A percentile compares a stretch with the other conserved stretches of the same genome.
These are phyloP conservation scores for Nomada lathburiana DNA, from an alignment of 2,888 invertebrate species.

Conservation along the genomic window DNA sequence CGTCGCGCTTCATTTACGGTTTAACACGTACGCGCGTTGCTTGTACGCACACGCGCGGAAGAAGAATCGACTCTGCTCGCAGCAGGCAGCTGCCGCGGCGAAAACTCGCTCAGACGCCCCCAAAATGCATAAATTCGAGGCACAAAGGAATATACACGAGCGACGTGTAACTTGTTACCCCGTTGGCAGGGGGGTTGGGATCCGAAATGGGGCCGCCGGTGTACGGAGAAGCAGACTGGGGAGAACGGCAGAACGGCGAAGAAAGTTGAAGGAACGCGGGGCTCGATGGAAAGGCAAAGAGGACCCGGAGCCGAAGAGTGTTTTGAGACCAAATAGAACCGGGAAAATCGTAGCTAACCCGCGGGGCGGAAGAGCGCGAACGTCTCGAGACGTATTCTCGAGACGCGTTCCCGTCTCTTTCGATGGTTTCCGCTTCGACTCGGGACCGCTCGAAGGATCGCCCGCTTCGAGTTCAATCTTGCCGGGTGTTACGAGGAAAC, in stretches of 20 bases:
- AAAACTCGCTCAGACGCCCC: conserved; percentile 24
- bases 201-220: not conserved
- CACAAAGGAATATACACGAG: conserved; percentile 64
- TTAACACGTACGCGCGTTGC: not conserved
- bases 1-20: conserved; percentile 53
- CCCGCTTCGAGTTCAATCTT: conserved; percentile 45
- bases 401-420: conserved; percentile 27
- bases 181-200: not conserved
- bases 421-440: conserved; percentile 24
- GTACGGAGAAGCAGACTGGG: not conserved
- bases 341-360: conserved; percentile 58
- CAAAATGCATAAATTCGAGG: conserved; percentile 64
- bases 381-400: conserved; percentile 51
- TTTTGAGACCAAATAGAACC: conserved; percentile 70
- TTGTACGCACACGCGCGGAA: conserved; percentile 5
- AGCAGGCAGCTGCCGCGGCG: conserved; percentile 26
- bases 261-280: not conserved
- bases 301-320: conserved; percentile 52
- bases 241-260: not conserved
- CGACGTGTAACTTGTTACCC: conserved; percentile 60
- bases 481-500: conserved; percentile 10
- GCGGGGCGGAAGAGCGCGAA: not conserved
- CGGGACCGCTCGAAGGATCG: conserved; percentile 47
- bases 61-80: conserved; percentile 23
- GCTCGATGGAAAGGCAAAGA: conserved; percentile 63